Conservation (phyloP, 1,140 invertebrate species). For the Dysdera silvatica region DNA sequence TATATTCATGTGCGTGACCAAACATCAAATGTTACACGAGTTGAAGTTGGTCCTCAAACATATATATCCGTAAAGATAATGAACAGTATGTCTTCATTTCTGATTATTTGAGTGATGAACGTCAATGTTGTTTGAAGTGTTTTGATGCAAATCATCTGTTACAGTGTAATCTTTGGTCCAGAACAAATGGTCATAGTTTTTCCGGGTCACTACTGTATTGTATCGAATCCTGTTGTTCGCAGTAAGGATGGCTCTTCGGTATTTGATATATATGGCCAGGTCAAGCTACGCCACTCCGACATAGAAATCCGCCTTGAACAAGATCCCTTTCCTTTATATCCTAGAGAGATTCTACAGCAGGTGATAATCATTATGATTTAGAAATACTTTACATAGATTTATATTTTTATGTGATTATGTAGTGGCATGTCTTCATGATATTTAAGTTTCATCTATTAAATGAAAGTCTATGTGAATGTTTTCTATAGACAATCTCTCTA, state of each 20-base stretch:
- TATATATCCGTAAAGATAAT: constrained; percentile 50
- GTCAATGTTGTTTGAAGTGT: no score
- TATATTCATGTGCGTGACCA: constrained; percentile 51
- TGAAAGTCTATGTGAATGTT: no score
- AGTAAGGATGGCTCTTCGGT: constrained; percentile 42
- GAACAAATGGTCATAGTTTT: constrained; percentile 49
- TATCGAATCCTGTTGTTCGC: constrained; percentile 47
- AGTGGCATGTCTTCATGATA: no score
- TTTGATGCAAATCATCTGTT: no score
- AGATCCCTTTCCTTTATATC: constrained; percentile 51
- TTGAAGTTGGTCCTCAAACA: constrained; percentile 50
- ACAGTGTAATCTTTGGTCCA: no score
- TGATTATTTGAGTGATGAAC: no score
- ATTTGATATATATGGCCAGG: constrained; percentile 44
- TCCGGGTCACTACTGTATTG: constrained; percentile 49
- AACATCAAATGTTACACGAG: constrained; percentile 48
- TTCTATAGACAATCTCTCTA: no score
- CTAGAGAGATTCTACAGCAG: constrained; percentile 49
- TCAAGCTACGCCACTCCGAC: constrained; percentile 46
- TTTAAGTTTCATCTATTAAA: no score
- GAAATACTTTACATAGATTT: no score
- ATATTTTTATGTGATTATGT: no score
- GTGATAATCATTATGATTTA: no score
- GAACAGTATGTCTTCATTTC: constrained; percentile 48
- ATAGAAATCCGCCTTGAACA: constrained; percentile 48